Base-by-base conservation (phyloP, 2,888 invertebrate species). In the Tigriopus californicus region DNA sequence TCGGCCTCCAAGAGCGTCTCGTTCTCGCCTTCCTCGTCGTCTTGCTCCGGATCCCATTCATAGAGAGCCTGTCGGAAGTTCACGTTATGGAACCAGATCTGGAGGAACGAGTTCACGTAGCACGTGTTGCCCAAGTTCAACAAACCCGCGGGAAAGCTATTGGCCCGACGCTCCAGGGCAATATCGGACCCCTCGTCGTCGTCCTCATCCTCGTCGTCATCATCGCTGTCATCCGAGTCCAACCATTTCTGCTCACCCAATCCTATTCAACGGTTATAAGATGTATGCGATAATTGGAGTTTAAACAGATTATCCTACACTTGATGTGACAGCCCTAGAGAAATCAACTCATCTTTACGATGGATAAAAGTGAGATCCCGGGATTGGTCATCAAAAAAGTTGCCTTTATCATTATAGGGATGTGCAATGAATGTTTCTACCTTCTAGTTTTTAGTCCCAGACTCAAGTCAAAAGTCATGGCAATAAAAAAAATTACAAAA, bases 121-220 rank as follows among this genome's bases (percentile, higher is more conserved):
- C 80, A 80, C 1, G 79, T 80, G 13, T 79, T 79, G 55, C 80
- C 80, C 41, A 79, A 70, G 69, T 80, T 80, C 68, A 77, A 76
- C 61, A 80, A 67, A 1, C 79, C 79, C 20, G 77, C 78, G 68
- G 76, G 78, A 48, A 72, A 70, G 1, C 70, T 71, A n/a, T 72
- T 71, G 62, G 70, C 68, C 11, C 75, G 67, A 64, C 71, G 69
- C 64, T 74, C 72, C 33, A 65, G 60, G 18, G 66, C 66, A 8
- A 67, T 65, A 44, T 67, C 67, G 41, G 66, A 64, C n/a, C 61
- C 64, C 24, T 63, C 63, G 18, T 63, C 61, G 18, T 62, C 68
- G 25, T 12, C 49, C 6, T n/a, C 46, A 33, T n/a, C 13, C 4
- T 13, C 54, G 46, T 15, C 57, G n/a, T n/a, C 70, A 61, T 68